phyloP scores from a whole-genome alignment of 2,888 invertebrate species.

The Papilio elwesi region DNA sequence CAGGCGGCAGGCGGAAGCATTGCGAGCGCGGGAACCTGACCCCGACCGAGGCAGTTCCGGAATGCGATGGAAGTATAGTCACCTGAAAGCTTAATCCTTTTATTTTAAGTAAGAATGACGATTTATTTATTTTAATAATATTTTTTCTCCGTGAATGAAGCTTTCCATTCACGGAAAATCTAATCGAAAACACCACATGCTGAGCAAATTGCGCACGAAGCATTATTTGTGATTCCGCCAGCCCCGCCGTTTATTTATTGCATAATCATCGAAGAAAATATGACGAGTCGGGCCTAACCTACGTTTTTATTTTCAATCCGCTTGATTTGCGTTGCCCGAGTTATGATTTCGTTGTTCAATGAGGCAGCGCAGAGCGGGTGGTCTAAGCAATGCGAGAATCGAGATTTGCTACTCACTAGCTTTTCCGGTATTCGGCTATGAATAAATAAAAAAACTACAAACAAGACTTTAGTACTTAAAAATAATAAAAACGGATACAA shows the following conservation, averaged over 20 bases:
- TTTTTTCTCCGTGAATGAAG: background rate
- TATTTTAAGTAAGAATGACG: background rate
- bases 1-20: slow-evolving; percentile 15
- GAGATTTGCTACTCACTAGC: background rate
- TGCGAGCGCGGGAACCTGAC: background rate
- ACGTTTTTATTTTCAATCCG: slow-evolving; percentile 33
- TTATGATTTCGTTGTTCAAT: slow-evolving; percentile 57
- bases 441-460: too few species aligned
- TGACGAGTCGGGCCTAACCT: background rate
- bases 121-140: background rate
- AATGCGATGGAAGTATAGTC: background rate
- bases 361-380: slow-evolving; percentile 37
- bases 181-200: background rate
- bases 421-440: too few species aligned
- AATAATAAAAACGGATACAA: too few species aligned
- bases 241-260: slow-evolving; percentile 15
- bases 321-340: slow-evolving; percentile 50
- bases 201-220: background rate
- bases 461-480: too few species aligned
- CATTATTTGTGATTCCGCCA: slow-evolving; percentile 4
- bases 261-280: slow-evolving; percentile 2
- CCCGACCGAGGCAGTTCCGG: slow-evolving; percentile 16
- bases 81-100: slow-evolving; percentile 8
- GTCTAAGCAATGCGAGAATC: background rate
- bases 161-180: background rate